Percentiles rank a stretch among this genome's conserved stretches.
phyloP scores from a whole-genome alignment of 64 coral and sea anemone species.

The Orbicella faveolata region DNA sequence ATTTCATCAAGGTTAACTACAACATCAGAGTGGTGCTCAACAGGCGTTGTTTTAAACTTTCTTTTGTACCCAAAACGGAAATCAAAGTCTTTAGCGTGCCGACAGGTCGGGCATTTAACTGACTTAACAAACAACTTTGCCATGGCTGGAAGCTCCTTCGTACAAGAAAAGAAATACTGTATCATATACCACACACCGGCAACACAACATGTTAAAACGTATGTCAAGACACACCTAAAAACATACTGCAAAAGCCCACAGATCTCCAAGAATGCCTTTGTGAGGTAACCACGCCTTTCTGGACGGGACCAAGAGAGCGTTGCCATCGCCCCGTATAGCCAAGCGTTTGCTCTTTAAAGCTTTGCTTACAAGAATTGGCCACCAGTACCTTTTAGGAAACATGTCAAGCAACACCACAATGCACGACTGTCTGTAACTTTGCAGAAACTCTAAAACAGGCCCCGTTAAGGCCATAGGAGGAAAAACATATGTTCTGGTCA shows the following conservation, averaged over 20 bases:
- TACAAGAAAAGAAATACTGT: neutral
- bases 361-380: neutral
- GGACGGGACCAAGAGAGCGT: neutral
- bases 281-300: neutral
- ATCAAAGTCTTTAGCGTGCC: slow-evolving; percentile 1
- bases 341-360: neutral
- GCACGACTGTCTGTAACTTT: neutral
- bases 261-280: neutral
- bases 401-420: neutral
- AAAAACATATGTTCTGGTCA: slow-evolving; percentile 3
- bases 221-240: neutral
- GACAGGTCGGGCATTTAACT: neutral
- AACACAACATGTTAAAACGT: no score
- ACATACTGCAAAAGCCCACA: slow-evolving; percentile 22
- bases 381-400: slow-evolving; percentile 23
- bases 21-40: neutral
- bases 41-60: neutral
- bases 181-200: neutral
- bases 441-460: no score
- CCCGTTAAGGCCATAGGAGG: neutral
- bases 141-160: neutral
- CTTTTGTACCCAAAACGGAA: no score
- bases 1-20: neutral
- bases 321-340: neutral
- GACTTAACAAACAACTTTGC: neutral